Conservation (phyloP, 2,888 invertebrate genomes). For the Phasia obesa region DNA sequence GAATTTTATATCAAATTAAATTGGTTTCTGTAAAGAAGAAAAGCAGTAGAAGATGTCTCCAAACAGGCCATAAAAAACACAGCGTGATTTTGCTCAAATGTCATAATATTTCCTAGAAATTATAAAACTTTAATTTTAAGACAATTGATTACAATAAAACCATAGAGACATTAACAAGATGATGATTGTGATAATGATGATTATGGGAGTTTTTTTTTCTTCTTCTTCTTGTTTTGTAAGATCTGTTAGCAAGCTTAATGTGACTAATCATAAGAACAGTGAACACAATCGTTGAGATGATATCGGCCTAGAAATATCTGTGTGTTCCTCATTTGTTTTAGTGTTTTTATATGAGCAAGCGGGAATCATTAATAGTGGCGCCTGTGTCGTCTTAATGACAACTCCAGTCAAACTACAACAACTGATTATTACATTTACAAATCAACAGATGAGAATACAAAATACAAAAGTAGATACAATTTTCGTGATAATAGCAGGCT, state of each 20-base stretch:
- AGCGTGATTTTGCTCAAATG: slow-evolving; percentile 80
- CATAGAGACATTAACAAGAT: slow-evolving; percentile 58
- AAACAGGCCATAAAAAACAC: slow-evolving; percentile 76
- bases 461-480: slow-evolving; percentile 33
- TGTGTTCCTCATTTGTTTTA: slow-evolving; percentile 59
- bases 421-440: slow-evolving; percentile 62
- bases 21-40: background rate
- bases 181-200: slow-evolving; percentile 42
- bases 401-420: slow-evolving; percentile 50
- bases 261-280: slow-evolving; percentile 1
- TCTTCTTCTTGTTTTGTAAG: background rate
- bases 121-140: slow-evolving; percentile 69
- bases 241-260: background rate
- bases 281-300: slow-evolving; percentile 32
- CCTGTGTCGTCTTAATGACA: slow-evolving; percentile 53
- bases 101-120: slow-evolving; percentile 80
- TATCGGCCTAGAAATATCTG: slow-evolving; percentile 56
- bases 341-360: slow-evolving; percentile 35
- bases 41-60: slow-evolving; percentile 47
- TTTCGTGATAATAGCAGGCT: slow-evolving; percentile 62
- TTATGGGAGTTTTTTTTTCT: slow-evolving; percentile 30
- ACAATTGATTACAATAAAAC: slow-evolving; percentile 64
- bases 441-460: slow-evolving; percentile 36
- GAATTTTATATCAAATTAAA: slow-evolving; percentile 37
- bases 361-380: slow-evolving; percentile 66